These are phyloP conservation scores for Falcaria lacertinaria DNA, from an alignment of 2,888 invertebrate species.

Conservation along the genomic window DNA sequence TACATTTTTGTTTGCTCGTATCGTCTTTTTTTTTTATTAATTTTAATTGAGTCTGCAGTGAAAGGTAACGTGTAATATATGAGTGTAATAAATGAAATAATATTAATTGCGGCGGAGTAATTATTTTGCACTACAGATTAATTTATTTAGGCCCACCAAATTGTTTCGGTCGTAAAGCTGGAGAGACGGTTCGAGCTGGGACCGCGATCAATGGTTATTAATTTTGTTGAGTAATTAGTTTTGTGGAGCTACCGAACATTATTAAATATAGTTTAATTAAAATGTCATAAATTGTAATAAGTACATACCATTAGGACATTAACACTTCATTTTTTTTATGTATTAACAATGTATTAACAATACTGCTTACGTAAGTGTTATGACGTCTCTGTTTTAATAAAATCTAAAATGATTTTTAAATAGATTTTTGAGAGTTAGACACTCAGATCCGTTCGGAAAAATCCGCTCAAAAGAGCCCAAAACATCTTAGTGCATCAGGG, in stretches of 20 bases:
- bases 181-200: background rate
- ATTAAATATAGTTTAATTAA: background rate
- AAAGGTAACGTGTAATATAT: slow-evolving; percentile 45
- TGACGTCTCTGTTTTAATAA: too few relatives aligned
- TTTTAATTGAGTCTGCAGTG: slow-evolving; percentile 47
- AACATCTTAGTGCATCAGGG: too few relatives aligned
- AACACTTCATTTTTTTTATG: too few relatives aligned
- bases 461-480: too few relatives aligned
- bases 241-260: background rate
- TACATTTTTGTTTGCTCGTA: slow-evolving; percentile 24
- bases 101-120: slow-evolving; percentile 1
- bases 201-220: background rate
- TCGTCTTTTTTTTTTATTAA: slow-evolving; percentile 35
- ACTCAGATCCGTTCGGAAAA: too few relatives aligned
- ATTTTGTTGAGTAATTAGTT: slow-evolving; percentile 1
- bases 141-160: background rate
- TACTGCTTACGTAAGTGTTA: too few relatives aligned
- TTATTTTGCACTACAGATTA: slow-evolving; percentile 3
- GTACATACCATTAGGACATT: too few relatives aligned
- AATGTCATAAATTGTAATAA: background rate
- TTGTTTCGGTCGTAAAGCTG: background rate
- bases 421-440: too few relatives aligned
- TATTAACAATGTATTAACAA: too few relatives aligned
- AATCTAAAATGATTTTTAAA: too few relatives aligned
- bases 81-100: slow-evolving; percentile 10